Evolutionary conservation across 2,113 vertebrate species (phyloP), one percentile per base, ranked within the genome.

Genomic region (Erythrolamprus reginae): DNA sequence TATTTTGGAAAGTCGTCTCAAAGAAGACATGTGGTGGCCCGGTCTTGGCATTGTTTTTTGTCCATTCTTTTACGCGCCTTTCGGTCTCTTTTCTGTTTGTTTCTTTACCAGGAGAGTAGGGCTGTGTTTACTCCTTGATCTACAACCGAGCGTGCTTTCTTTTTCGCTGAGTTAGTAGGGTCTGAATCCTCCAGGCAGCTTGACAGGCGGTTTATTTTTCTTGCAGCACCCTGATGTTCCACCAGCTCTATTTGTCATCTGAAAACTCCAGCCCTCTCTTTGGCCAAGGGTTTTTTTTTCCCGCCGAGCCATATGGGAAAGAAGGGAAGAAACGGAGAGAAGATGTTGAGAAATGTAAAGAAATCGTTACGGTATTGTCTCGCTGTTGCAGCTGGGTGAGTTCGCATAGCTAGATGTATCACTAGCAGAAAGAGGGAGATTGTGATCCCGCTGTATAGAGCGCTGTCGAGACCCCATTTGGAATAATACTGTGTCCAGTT

Each of bases 161-260:
- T 93, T 91, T 88, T n/a, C n/a, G 89, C 0, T 23, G 84, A 92
- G 89, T n/a, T n/a, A n/a, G 92, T 17, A 58, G 84, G 0, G 12
- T 45, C 51, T 86, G 89, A 94, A 93, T 88, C 84, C 83, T 88
- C 92, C 90, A 82, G 93, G 92, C 93, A 94, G 91, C 92, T 77
- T 96, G 94, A 96, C 94, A 92, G 91, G 93, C 88, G 89, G 91
- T 96, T 96, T 94, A 94, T 95, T 96, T 96, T 96, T 94, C 93
- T 94, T 91, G 89, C 86, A 94, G 94, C 93, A 94, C 94, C 95
- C 89, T 95, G 94, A 91, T 95, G 77, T 95, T 96, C 94, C 92
- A 89, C 90, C 48, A 48, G 90, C 52, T n/a, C 33, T 77, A 96
- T 94, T 96, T 95, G 88, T 95, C 94, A 93, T 96, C 91, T 87